Conservation (phyloP, 2,888 invertebrate genomes). For the Melolontha melolontha region DNA sequence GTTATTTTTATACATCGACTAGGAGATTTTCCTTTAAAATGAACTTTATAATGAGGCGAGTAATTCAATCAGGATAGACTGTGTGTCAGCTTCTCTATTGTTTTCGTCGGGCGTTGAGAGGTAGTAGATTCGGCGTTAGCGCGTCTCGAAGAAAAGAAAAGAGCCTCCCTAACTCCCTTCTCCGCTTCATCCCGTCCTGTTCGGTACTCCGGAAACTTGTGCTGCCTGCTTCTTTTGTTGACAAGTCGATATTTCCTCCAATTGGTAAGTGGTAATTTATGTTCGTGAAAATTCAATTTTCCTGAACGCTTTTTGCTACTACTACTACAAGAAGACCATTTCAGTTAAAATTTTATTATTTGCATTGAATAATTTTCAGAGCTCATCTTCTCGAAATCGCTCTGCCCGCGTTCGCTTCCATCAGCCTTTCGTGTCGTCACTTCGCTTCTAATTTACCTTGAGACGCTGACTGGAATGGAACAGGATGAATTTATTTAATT, state of each 20-base stretch:
- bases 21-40: background rate
- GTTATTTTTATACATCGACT: background rate
- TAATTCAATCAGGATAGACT: slow-evolving; percentile 26
- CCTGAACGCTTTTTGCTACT: slow-evolving; percentile 24
- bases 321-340: slow-evolving; percentile 1
- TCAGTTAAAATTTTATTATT: slow-evolving; percentile 24
- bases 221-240: slow-evolving; percentile 30
- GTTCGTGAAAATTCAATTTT: slow-evolving; percentile 38
- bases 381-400: slow-evolving; percentile 4
- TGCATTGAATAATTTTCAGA: background rate
- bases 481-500: too few relatives aligned
- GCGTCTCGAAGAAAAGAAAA: too few relatives aligned
- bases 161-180: too few relatives aligned
- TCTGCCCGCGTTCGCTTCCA: slow-evolving; percentile 3
- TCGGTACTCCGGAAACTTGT: background rate
- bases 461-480: too few relatives aligned
- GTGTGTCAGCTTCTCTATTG: slow-evolving; percentile 19
- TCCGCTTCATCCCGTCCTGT: too few relatives aligned
- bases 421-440: background rate
- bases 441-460: background rate
- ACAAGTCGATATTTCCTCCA: slow-evolving; percentile 38
- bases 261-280: slow-evolving; percentile 41
- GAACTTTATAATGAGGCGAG: slow-evolving; percentile 29
- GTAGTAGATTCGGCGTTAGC: too few relatives aligned
- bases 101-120: slow-evolving; percentile 14